These are phyloP conservation scores for Entomyzon cyanotis DNA, from an alignment of 2,113 vertebrate species.

Conservation along the genomic window DNA sequence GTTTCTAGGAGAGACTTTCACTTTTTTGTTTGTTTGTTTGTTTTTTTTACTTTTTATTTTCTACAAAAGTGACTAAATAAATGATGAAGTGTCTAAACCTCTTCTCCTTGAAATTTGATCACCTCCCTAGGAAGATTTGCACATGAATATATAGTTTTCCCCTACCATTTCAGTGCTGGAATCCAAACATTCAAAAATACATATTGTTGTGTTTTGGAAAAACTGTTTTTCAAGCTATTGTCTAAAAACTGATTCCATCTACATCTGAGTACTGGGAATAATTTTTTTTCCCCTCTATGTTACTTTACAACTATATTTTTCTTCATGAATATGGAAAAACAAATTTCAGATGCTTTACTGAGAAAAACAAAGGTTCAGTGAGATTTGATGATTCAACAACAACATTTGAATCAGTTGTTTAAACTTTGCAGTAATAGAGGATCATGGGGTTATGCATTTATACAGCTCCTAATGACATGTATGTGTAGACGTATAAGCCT, in stretches of 20 bases:
- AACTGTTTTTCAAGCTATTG: background rate
- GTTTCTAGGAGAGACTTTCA: background rate
- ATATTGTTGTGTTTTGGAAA: background rate
- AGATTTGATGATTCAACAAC: background rate
- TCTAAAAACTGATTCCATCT: background rate
- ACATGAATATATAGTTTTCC: background rate
- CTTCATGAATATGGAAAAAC: background rate
- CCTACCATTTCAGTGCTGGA: background rate
- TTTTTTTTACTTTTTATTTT: background rate
- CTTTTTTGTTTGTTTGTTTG: background rate
- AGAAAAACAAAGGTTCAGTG: background rate
- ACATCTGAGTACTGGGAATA: background rate
- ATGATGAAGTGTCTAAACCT: background rate
- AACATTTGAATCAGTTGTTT: background rate
- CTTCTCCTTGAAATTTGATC: background rate
- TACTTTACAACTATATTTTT: background rate
- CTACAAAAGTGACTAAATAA: background rate
- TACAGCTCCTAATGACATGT: background rate
- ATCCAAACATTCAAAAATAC: background rate
- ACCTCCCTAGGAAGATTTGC: background rate
- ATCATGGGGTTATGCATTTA: background rate
- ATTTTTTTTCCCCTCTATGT: background rate
- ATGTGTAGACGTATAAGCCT: background rate
- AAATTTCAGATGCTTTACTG: background rate
- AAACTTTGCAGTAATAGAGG: background rate